Percentiles rank a stretch among this genome's conserved stretches.
Conservation (phyloP, 2,797 vertebrate species). For the Cyclura pinguis region DNA sequence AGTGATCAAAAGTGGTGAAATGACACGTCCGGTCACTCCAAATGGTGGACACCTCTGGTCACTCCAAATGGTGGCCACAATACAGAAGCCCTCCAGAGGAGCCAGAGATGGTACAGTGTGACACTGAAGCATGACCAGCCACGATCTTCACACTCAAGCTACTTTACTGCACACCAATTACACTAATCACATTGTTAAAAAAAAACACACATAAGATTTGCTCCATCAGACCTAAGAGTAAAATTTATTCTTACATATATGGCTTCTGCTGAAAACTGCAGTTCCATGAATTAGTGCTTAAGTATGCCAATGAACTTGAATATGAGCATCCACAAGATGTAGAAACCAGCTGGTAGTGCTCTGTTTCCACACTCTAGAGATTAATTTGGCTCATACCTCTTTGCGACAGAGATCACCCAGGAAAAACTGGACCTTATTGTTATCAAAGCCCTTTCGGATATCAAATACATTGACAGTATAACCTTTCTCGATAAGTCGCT, state of each 20-base stretch:
- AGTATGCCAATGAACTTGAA: not conserved
- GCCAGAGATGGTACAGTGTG: too few species aligned
- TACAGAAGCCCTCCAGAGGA: too few species aligned
- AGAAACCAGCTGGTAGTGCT: accelerated
- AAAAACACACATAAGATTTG: not conserved
- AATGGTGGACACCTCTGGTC: too few species aligned
- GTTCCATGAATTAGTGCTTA: not conserved
- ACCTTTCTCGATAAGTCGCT: constrained; percentile 88
- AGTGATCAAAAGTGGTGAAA: too few species aligned
- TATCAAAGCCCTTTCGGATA: constrained; percentile 86
- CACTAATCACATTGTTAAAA: too few species aligned
- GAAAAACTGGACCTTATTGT: constrained; percentile 86
- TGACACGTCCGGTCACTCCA: too few species aligned
- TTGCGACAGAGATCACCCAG: constrained; percentile 92
- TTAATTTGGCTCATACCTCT: constrained; percentile 80
- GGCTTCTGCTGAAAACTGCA: not conserved
- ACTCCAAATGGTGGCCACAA: too few species aligned
- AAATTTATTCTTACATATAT: not conserved
- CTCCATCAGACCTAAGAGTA: not conserved
- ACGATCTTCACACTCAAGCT: not conserved
- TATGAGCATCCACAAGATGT: not conserved
- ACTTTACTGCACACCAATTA: not conserved
- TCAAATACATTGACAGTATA: constrained; percentile 93
- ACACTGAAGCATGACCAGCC: too few species aligned
- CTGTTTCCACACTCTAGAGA: accelerated